Evolutionary conservation across 2,888 invertebrate genomes (phyloP), one percentile per base, ranked within the genome.

Genomic region (Polydrusus tereticollis): DNA sequence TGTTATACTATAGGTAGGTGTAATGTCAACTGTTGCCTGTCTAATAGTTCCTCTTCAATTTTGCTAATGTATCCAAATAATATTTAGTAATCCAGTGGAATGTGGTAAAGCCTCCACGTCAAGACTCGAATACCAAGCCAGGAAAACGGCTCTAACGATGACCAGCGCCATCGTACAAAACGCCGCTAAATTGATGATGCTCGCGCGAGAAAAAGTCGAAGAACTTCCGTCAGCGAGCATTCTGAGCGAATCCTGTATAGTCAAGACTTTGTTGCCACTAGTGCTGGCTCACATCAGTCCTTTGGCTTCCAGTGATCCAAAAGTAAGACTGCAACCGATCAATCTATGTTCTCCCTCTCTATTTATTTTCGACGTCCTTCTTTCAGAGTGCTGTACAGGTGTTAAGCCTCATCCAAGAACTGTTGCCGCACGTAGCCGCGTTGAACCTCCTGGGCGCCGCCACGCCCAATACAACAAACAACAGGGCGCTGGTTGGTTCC

Each of bases 391-490:
- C 92, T 0, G 95, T 97, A 0, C 94, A 96, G 84, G 90, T 97
- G 38, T 86, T 98, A 66, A 92, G 92, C 67, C 86, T 97, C 80
- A 93, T 98, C 62, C 95, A 95, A 85, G 94, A 95, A 80, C 88
- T 97, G 80, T 85, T 98, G 20, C 97, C 97, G 0, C 94, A 96
- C 78, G 94, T 97, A 3, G 91, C 96, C 0, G 93, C 94, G 0
- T 87, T 97, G 78, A 97, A 97, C 86, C 89, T 94, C 69, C 83
- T 93, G 26, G 84, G 86, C 14, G 81, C 78, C 18, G 60, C 75
- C 5, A 55, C 58, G 12, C 72, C 80, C 4, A 69, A 72, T 4
- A 26, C 71, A 1, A 57, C 69, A 12, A 64, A 59, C 71, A 78
- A 0, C 85, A 87, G 66, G 86, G 75, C 78, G 84, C 33, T 76